Percentiles rank a stretch among this genome's conserved stretches.
phyloP scores from a whole-genome alignment of 2,797 vertebrate species.

The Amphiprion clarkii region DNA sequence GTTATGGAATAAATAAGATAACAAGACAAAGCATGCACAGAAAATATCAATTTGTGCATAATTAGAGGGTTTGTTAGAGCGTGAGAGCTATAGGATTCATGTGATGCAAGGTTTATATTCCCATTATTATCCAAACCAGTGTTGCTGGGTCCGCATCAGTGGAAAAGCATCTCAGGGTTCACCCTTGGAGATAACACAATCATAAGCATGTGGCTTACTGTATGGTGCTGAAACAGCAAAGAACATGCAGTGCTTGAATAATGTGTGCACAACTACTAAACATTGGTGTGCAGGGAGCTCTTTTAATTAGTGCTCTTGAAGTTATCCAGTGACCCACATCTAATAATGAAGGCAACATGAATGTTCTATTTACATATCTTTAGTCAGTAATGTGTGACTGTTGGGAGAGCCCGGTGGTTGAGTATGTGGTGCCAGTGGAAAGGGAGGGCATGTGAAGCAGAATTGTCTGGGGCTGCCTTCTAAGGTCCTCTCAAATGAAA shows the following conservation, averaged over 20 bases:
- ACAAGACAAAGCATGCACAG: not conserved
- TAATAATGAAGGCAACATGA: conserved; percentile 81
- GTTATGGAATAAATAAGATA: not conserved
- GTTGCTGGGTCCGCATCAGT: conserved; percentile 41
- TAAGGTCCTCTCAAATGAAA: conserved; percentile 46
- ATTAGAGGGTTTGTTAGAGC: conserved; percentile 20
- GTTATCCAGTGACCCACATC: conserved; percentile 83
- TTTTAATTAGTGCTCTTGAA: conserved; percentile 82
- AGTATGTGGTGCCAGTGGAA: conserved; percentile 64
- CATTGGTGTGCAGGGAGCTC: conserved; percentile 65
- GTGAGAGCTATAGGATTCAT: conserved; percentile 30
- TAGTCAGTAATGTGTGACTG: conserved; percentile 78
- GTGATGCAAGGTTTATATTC: conserved; percentile 25
- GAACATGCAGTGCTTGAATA: conserved; percentile 52
- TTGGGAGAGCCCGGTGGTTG: conserved; percentile 68
- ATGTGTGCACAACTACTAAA: conserved; percentile 61
- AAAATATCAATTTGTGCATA: conserved; percentile 26
- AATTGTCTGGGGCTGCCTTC: conserved; percentile 61
- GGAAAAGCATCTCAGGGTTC: conserved; percentile 29
- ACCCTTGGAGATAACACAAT: conserved; percentile 40
- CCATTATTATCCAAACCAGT: conserved; percentile 41
- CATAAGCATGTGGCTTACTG: conserved; percentile 42
- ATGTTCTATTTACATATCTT: conserved; percentile 85
- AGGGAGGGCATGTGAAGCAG: conserved; percentile 61
- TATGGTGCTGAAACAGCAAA: conserved; percentile 53